These are phyloP conservation scores for Rattus norvegicus DNA, from an alignment of 2,113 vertebrate species.

Conservation along the genomic window GRCr8 NC_086019.1:184509501-184510000, in stretches of 20 bases:
- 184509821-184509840: not conserved
- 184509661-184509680: slow-evolving; percentile 87
- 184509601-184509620: slow-evolving; percentile 92
- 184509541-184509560: slow-evolving; percentile 88
- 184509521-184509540: slow-evolving; percentile 93
- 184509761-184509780: not conserved
- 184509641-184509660: slow-evolving; percentile 83
- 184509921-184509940: not conserved
- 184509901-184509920: not conserved
- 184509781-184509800: not conserved
- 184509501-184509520: not conserved
- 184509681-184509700: slow-evolving; percentile 92
- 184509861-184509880: not conserved
- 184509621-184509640: slow-evolving; percentile 77
- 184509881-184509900: not conserved
- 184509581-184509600: slow-evolving; percentile 88
- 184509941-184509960: not conserved
- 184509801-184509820: not conserved
- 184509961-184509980: no score
- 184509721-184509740: not conserved
- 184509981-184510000: no score
- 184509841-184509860: not conserved
- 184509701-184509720: not conserved
- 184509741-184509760: not conserved
- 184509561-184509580: slow-evolving; percentile 89